Conservation (phyloP, 2,888 invertebrate genomes). For the Dichetophora obliterata region DNA sequence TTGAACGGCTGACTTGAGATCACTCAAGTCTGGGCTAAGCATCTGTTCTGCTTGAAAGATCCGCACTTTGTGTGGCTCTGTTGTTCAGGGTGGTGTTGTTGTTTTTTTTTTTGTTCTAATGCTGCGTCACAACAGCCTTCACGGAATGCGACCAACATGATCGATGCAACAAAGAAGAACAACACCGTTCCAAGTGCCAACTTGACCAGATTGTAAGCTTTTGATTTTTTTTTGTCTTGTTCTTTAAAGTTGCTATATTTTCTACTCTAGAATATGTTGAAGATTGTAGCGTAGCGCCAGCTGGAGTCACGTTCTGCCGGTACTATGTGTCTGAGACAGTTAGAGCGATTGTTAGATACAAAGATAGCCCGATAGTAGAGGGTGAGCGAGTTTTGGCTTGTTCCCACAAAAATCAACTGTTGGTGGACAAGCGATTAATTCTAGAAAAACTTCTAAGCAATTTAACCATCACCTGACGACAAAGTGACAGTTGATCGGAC, state of each 20-base stretch:
- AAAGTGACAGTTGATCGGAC: constrained; percentile 24
- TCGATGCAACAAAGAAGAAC: background rate
- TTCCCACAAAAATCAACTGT: constrained; percentile 18
- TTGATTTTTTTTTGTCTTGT: background rate
- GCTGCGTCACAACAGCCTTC: too few species aligned
- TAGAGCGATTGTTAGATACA: background rate
- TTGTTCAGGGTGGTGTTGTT: background rate
- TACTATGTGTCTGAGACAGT: background rate
- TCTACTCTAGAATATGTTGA: background rate
- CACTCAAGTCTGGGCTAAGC: background rate
- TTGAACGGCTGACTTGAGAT: background rate
- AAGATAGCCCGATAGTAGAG: background rate
- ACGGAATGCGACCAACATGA: background rate
- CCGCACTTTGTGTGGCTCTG: background rate
- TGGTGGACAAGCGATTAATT: constrained; percentile 20
- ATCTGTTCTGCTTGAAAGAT: constrained; percentile 6
- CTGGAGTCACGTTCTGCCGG: constrained; percentile 1
- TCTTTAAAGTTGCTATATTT: background rate
- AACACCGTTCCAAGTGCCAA: constrained; percentile 14
- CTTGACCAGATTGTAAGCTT: constrained; percentile 10
- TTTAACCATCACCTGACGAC: constrained; percentile 32
- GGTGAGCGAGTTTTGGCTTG: background rate
- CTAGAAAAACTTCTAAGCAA: constrained; percentile 16
- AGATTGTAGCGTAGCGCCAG: background rate
- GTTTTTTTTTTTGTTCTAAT: background rate